Evolutionary conservation across 2,113 vertebrate species (phyloP).

Genomic region (Pyrgilauda ruficollis): DNA sequence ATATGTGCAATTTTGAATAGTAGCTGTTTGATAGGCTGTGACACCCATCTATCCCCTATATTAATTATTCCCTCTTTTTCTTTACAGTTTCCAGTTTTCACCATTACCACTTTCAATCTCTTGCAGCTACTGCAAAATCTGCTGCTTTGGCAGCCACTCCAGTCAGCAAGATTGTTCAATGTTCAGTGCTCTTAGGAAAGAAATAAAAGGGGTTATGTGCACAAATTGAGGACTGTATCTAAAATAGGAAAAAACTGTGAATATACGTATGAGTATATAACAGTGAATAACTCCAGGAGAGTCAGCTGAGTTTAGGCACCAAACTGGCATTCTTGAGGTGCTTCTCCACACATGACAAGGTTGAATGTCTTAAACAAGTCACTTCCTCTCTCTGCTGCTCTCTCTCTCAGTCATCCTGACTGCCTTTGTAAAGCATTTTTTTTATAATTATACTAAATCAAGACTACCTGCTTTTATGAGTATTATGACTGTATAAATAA

Average conservation of each 20-base stretch:
- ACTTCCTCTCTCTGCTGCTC: not conserved
- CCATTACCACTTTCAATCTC: slow-evolving; percentile 10
- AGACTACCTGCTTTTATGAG: not conserved
- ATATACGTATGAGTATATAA: not conserved
- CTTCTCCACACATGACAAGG: rapidly evolving
- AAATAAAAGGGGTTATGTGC: not conserved
- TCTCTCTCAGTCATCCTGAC: not conserved
- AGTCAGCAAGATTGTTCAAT: not conserved
- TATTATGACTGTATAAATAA: not conserved
- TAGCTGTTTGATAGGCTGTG: not conserved
- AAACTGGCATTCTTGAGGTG: not conserved
- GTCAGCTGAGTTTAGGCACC: not conserved
- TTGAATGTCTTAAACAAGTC: not conserved
- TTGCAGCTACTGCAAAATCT: not conserved
- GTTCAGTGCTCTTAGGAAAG: not conserved
- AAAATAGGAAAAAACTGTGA: not conserved
- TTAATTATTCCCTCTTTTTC: not conserved
- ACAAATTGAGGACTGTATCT: not conserved
- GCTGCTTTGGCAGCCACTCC: not conserved
- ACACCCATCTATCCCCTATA: not conserved
- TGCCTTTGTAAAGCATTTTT: not conserved
- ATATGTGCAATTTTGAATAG: not conserved
- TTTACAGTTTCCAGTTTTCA: not conserved
- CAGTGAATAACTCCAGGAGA: not conserved
- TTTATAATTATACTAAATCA: not conserved